Conservation (phyloP, 1,140 invertebrate genomes). For the Dermatophagoides farinae region DNA sequence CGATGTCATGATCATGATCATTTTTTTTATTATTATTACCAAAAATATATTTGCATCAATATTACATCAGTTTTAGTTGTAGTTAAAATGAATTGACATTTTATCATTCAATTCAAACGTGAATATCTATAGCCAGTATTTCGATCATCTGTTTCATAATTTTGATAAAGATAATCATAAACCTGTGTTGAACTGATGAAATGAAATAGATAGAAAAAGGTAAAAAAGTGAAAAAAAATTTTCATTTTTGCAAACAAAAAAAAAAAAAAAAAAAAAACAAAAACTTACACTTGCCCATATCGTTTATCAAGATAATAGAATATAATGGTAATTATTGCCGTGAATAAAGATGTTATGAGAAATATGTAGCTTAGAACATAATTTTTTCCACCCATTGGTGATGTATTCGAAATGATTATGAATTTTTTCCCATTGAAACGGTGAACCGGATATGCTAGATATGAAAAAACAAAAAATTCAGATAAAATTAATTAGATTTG, state of each 20-base stretch:
- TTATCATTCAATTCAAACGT: too few species aligned
- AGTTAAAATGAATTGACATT: too few species aligned
- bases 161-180: too few species aligned
- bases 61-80: too few species aligned
- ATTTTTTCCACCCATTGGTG: slow-evolving; percentile 85
- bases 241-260: neutral
- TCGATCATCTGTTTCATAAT: too few species aligned
- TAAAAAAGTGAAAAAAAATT: neutral
- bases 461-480: neutral
- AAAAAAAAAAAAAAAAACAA: too few species aligned
- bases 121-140: too few species aligned
- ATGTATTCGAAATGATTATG: slow-evolving; percentile 90
- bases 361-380: slow-evolving; percentile 97
- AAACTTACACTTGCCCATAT: slow-evolving; percentile 11
- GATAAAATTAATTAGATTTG: neutral
- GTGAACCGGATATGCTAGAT: slow-evolving; percentile 62
- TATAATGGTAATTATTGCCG: neutral
- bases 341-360: slow-evolving; percentile 37
- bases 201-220: neutral
- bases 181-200: too few species aligned
- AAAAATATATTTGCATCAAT: too few species aligned
- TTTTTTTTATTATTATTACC: too few species aligned
- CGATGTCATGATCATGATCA: too few species aligned
- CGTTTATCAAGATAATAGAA: neutral
- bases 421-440: slow-evolving; percentile 71